Conservation (phyloP, 2,797 vertebrate genomes). For the Momotus momota region DNA sequence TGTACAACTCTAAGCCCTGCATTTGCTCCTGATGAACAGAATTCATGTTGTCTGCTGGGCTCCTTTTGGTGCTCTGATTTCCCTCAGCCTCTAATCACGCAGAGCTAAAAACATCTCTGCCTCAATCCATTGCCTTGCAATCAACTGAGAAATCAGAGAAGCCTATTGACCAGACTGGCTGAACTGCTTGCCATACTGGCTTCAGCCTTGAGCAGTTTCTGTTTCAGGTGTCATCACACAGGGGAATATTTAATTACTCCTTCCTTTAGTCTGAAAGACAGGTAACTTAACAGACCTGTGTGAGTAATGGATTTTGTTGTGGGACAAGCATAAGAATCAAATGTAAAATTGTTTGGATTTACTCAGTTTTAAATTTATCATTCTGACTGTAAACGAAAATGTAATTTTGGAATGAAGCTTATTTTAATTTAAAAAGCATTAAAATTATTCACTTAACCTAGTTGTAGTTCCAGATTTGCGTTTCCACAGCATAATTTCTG, state of each 20-base stretch:
- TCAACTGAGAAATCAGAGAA: constrained; percentile 36
- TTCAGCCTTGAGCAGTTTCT: constrained; percentile 28
- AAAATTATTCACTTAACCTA: background rate
- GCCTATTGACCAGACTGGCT: background rate
- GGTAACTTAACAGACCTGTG: background rate
- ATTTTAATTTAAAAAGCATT: background rate
- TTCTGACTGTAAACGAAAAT: background rate
- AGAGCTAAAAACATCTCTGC: background rate
- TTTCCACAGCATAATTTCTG: background rate
- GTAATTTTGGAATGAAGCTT: background rate
- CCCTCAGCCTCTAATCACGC: background rate
- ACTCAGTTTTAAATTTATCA: background rate
- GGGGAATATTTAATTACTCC: background rate
- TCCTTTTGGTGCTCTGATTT: background rate
- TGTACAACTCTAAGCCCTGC: background rate
- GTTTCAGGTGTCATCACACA: constrained; percentile 34
- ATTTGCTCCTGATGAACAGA: background rate
- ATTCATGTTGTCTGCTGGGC: background rate
- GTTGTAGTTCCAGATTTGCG: background rate
- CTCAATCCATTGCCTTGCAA: background rate
- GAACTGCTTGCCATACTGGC: background rate
- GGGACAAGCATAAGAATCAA: background rate
- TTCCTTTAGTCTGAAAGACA: constrained; percentile 15
- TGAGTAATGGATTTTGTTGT: constrained; percentile 21
- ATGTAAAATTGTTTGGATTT: background rate